Base-by-base conservation (phyloP, 2,113 vertebrate species). In the Sorex fumeus region DNA sequence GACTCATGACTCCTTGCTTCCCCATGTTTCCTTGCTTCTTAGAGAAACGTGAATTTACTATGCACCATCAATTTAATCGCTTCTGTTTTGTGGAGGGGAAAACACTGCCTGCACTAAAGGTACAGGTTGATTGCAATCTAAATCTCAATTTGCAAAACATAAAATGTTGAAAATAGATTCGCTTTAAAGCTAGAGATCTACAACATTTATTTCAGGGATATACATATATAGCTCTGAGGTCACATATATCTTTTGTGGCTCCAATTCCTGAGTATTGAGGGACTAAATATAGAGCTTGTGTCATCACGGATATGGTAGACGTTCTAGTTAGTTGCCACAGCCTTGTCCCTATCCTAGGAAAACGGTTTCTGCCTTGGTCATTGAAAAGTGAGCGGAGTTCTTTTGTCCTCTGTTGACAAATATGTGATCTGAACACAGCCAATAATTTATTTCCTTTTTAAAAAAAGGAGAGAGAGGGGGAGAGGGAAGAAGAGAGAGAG, bases 71-170 rank as follows among this genome's bases (percentile, higher is more conserved):
- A 13, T 88, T 95, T 96, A 96, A 96, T 84, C 91, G 72, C 92
- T 96, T 95, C 88, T 95, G 94, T 96, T 94, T 95, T 66, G 91
- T 69, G n/a, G 66, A 76, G 77, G 27, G 76, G 57, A 23, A 86
- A 91, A 81, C 18, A 83, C 75, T 91, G 80, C 64, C 75, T 91
- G 80, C 64, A 60, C 90, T 93, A 92, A 86, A 80, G 88, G 75
- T 47, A 62, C 69, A 81, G 36, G 34, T 81, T 91, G 88, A 81
- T 95, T 84, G 64, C 57, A 86, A 60, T 94, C 86, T 91, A 57
- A 27, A 15, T 74, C 80, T 91, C 86, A 91, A 60, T 53, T 84
- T 85, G 66, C 93, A 79, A 94, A 93, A 43, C 81, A 74, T 64
- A 84, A 91, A 76, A 91, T 90, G 64, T 75, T 50, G 74, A 92